These are phyloP conservation scores for Myathropa florea DNA, from an alignment of 2,888 invertebrate genomes.

Conservation along the genomic window DNA sequence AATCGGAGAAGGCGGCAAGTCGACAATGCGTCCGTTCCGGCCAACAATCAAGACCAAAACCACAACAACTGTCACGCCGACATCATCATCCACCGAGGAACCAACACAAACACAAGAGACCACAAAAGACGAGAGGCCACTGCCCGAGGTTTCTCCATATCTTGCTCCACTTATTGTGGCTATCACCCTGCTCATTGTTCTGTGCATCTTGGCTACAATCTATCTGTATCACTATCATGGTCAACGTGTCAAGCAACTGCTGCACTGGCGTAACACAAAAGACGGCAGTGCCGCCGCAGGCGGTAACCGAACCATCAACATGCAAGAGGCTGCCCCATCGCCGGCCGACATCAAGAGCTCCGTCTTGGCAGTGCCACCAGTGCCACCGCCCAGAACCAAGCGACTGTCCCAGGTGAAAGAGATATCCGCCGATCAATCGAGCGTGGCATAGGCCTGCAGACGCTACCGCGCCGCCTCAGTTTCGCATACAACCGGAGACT, in stretches of 20 bases:
- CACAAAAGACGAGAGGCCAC: conserved; percentile 62
- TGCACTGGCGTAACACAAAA: conserved; percentile 80
- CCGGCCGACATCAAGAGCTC: conserved; percentile 30
- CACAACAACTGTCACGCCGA: conserved; percentile 72
- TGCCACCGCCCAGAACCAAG: conserved; percentile 78
- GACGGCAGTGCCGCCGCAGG: conserved; percentile 25
- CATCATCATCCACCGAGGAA: conserved; percentile 39
- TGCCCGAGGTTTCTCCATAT: conserved; percentile 77
- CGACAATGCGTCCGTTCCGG: conserved; percentile 80
- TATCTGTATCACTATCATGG: conserved; percentile 90
- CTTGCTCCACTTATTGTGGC: conserved; percentile 84
- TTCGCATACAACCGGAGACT: conserved; percentile 1
- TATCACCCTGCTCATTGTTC: conserved; percentile 85
- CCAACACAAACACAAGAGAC: conserved; percentile 68
- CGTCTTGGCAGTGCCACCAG: conserved; percentile 71
- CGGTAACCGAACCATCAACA: conserved; percentile 45
- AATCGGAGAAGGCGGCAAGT: conserved; percentile 83
- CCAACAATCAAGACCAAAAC: conserved; percentile 76
- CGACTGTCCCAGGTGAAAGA: conserved; percentile 76
- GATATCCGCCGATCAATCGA: conserved; percentile 75
- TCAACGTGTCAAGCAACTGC: conserved; percentile 84
- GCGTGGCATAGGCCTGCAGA: conserved; percentile 72
- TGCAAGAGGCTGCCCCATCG: conserved; percentile 49
- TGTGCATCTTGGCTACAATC: conserved; percentile 85
- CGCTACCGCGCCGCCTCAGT: neutral